Base-by-base conservation (phyloP, 2,113 vertebrate genomes). In the Clinocottus analis region DNA sequence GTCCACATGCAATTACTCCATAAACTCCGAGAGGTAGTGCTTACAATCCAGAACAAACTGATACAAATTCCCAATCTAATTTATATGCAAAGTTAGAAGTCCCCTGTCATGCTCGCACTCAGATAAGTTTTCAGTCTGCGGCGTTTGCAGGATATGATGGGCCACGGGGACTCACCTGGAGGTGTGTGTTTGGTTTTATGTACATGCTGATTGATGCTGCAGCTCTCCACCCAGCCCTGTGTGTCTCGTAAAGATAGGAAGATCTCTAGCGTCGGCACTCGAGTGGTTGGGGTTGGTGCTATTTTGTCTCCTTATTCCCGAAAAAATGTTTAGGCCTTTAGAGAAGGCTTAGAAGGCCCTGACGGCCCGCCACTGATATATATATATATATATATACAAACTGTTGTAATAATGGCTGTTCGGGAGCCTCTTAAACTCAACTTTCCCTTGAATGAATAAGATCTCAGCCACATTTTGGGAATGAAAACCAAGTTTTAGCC, bases 21-120 rank as follows among this genome's bases (percentile, higher is more conserved):
- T 59, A 53, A 0, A 55, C 16, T 84, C 43, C 21, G 49, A 72
- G 23, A 77, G 33, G 45, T 59, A 58, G 77, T 21, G 31, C 69
- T 75, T 77, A 77, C 45, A 72, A 67, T 84, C 27, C 76, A 88
- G 58, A 75, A 76, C 82, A 84, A 86, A 76, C 72, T 45, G 63
- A 76, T 82, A 62, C 69, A 82, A 77, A 85, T 75, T 82, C 61
- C 68, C 75, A 67, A 39, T 51, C 71, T 90, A 80, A 87, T 87
- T 81, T 82, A 85, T 72, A 85, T 91, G 85, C 60, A 89, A 87
- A 90, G 80, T 75, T 43, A 72, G 56, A 53, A 5, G 60, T 82
- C 62, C 59, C 66, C 62, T 31, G 58, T 12, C n/a, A 7, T 59
- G 68, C 47, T 80, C 83, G 23, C 25, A 82, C 55, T 76, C 83